These are phyloP conservation scores for Orthonevra nobilis DNA, from an alignment of 2,888 invertebrate genomes.

Conservation along the genomic window DNA sequence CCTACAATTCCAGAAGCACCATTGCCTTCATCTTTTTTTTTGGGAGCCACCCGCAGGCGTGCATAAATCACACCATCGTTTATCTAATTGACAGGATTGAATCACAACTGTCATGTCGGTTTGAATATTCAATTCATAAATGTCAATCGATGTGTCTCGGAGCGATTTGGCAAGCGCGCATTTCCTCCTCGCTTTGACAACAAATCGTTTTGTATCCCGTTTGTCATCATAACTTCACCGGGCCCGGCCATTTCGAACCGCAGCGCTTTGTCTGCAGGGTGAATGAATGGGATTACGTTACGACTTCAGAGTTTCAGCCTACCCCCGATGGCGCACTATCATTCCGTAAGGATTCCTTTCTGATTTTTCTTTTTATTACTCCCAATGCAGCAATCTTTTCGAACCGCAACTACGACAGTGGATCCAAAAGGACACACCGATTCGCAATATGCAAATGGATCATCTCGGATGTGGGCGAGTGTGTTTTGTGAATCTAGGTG, in stretches of 20 bases:
- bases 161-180: slow-evolving; percentile 51
- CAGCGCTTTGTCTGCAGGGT: slow-evolving; percentile 33
- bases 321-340: too few species aligned
- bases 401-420: slow-evolving; percentile 23
- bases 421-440: not conserved
- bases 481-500: not conserved
- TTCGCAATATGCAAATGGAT: slow-evolving; percentile 60
- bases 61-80: slow-evolving; percentile 50
- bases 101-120: slow-evolving; percentile 61
- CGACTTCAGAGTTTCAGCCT: slow-evolving; percentile 24
- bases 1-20: too few species aligned
- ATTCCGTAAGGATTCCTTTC: too few species aligned
- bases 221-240: slow-evolving; percentile 58
- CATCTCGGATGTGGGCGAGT: not conserved
- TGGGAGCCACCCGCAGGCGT: too few species aligned
- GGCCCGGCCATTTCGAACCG: not conserved
- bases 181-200: slow-evolving; percentile 59
- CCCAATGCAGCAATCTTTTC: slow-evolving; percentile 33
- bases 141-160: slow-evolving; percentile 57
- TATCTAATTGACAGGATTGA: slow-evolving; percentile 67
- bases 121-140: slow-evolving; percentile 71
- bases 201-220: slow-evolving; percentile 64
- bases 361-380: slow-evolving; percentile 13
- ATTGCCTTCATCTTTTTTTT: too few species aligned
- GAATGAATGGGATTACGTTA: slow-evolving; percentile 55